These are phyloP conservation scores for Stegana nigrithorax DNA, from an alignment of 2,888 invertebrate species.

Conservation along the genomic window DNA sequence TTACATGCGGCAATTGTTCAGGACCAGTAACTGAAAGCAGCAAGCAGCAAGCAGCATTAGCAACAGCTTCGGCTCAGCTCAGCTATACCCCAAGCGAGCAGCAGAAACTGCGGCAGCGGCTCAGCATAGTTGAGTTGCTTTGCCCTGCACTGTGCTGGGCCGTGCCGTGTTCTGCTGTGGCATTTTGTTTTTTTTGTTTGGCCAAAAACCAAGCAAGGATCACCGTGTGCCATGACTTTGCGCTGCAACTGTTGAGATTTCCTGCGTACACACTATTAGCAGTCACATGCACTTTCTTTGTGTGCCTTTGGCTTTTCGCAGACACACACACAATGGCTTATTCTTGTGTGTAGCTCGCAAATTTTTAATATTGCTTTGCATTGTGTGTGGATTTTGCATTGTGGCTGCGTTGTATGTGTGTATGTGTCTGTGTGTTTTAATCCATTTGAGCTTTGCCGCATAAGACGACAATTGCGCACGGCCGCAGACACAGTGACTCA, in stretches of 20 bases:
- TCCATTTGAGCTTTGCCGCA: constrained; percentile 65
- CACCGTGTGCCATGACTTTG: too few species aligned
- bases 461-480: constrained; percentile 34
- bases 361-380: constrained; percentile 59
- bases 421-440: constrained; percentile 44
- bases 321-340: constrained; percentile 31
- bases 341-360: too few species aligned
- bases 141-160: constrained; percentile 16
- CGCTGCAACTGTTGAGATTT: too few species aligned
- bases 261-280: too few species aligned
- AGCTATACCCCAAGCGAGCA: constrained; percentile 40
- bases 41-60: constrained; percentile 24
- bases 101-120: constrained; percentile 19
- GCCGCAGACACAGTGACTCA: neutral
- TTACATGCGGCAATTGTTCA: constrained; percentile 59
- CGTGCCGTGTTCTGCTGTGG: too few species aligned
- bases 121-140: constrained; percentile 29
- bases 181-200: too few species aligned
- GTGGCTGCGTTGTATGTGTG: constrained; percentile 32
- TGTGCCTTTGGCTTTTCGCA: too few species aligned
- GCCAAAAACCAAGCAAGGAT: too few species aligned
- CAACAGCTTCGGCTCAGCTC: constrained; percentile 5
- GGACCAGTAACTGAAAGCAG: constrained; percentile 16
- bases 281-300: too few species aligned
- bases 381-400: constrained; percentile 54